A percentile compares a stretch with the other conserved stretches of the same genome.
Conservation (phyloP, 1,140 invertebrate species). For the Neodiprion fabricii region DNA sequence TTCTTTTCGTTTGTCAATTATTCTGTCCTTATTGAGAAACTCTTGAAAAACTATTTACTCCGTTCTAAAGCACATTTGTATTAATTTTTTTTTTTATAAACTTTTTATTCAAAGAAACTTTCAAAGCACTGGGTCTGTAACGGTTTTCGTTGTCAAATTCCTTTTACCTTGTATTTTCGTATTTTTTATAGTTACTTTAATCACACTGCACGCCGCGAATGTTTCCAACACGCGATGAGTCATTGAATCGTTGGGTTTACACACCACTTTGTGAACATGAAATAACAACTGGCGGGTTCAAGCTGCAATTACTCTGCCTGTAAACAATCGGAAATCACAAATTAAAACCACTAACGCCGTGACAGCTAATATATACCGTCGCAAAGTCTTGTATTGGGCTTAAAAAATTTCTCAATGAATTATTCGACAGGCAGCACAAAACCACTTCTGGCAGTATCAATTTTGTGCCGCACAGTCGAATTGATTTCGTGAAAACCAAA, state of each 20-base stretch:
- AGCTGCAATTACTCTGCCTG: neutral
- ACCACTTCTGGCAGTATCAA: too few relatives aligned
- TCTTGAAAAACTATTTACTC: neutral
- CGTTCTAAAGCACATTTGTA: neutral
- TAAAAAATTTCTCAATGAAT: neutral
- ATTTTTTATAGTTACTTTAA: neutral
- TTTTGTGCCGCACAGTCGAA: too few relatives aligned
- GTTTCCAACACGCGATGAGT: neutral
- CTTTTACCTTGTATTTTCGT: neutral
- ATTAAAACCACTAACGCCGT: neutral
- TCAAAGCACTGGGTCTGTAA: neutral
- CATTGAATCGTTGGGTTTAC: conserved; percentile 1
- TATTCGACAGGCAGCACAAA: too few relatives aligned
- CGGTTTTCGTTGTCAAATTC: neutral
- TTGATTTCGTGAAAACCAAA: too few relatives aligned
- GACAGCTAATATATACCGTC: neutral
- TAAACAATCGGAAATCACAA: neutral
- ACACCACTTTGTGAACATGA: conserved; percentile 5
- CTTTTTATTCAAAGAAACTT: neutral
- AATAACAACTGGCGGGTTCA: neutral
- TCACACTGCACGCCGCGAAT: neutral
- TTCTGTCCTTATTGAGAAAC: too few relatives aligned
- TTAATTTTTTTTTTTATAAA: too few relatives aligned
- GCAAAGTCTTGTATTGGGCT: neutral
- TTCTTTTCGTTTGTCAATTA: neutral